Evolutionary conservation across 2,113 vertebrate genomes (phyloP).

Genomic region (Jacana jacana): DNA sequence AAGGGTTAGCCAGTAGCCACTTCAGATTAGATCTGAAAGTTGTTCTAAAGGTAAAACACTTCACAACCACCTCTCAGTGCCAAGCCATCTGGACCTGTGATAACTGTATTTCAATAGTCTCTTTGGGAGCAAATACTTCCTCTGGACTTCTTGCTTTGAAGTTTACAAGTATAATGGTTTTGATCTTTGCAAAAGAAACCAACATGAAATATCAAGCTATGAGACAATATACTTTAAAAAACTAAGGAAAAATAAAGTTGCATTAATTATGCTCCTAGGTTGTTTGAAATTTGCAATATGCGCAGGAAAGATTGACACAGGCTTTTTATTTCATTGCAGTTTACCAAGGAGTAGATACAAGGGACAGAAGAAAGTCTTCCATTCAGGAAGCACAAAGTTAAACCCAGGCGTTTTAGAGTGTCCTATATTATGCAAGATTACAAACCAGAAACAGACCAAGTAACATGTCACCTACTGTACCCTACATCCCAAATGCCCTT

Average conservation of each 20-base stretch:
- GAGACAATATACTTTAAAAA: not conserved
- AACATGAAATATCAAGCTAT: not conserved
- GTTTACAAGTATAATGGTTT: constrained; percentile 8
- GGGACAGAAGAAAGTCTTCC: not conserved
- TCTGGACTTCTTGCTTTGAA: constrained; percentile 43
- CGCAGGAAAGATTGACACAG: not conserved
- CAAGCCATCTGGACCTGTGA: not conserved
- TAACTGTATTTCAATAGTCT: constrained; percentile 8
- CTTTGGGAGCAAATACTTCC: constrained; percentile 18
- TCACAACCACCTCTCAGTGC: not conserved
- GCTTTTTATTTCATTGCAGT: not conserved
- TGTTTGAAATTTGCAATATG: not conserved
- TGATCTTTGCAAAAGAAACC: constrained; percentile 1
- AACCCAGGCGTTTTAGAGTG: not conserved
- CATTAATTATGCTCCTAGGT: not conserved
- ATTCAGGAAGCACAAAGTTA: not conserved
- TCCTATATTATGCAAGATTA: not conserved
- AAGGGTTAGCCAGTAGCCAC: not conserved
- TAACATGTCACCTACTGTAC: not conserved
- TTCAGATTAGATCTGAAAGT: not conserved
- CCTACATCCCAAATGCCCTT: not conserved
- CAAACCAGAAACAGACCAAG: not conserved
- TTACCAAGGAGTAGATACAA: not conserved
- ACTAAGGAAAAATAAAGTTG: constrained; percentile 6
- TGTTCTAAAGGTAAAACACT: not conserved